These are phyloP conservation scores for Pygathrix nemaeus DNA, from an alignment of 2,113 vertebrate genomes.

Conservation along the genomic window DNA sequence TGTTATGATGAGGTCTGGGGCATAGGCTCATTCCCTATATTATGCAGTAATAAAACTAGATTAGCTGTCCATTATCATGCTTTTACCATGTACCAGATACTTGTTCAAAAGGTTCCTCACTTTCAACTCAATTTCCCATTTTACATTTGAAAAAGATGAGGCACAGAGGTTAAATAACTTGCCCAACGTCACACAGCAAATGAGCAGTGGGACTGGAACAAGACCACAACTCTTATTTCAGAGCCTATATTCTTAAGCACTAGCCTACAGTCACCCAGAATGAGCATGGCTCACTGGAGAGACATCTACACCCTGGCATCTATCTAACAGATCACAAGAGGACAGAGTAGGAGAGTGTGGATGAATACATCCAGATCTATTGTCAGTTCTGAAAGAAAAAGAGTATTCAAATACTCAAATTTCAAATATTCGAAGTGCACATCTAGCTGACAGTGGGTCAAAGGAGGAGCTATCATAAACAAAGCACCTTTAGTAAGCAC, in stretches of 20 bases:
- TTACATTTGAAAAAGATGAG: not conserved
- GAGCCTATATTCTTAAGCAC: not conserved
- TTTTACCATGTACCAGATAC: not conserved
- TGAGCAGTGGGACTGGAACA: not conserved
- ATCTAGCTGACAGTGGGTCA: not conserved
- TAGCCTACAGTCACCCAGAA: not conserved
- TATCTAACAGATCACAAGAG: not conserved
- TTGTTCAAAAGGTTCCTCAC: not conserved
- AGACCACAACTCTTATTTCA: not conserved
- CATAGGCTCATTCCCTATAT: not conserved
- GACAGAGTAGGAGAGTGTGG: fast-evolving
- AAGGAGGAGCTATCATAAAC: not conserved
- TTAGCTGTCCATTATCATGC: too few species aligned
- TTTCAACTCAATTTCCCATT: not conserved
- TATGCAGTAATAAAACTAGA: not conserved
- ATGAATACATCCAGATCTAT: not conserved
- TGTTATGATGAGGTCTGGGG: not conserved
- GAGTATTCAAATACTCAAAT: not conserved
- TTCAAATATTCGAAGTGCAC: not conserved
- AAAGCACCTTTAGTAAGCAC: not conserved
- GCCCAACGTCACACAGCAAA: not conserved
- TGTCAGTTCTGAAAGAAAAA: not conserved
- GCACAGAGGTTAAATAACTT: not conserved
- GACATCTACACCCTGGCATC: fast-evolving
- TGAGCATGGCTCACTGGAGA: not conserved